A percentile compares a stretch with the other conserved stretches of the same genome.
Evolutionary conservation across 2,797 vertebrate genomes (phyloP).

Genomic region (Clarias platycephalus): DNA sequence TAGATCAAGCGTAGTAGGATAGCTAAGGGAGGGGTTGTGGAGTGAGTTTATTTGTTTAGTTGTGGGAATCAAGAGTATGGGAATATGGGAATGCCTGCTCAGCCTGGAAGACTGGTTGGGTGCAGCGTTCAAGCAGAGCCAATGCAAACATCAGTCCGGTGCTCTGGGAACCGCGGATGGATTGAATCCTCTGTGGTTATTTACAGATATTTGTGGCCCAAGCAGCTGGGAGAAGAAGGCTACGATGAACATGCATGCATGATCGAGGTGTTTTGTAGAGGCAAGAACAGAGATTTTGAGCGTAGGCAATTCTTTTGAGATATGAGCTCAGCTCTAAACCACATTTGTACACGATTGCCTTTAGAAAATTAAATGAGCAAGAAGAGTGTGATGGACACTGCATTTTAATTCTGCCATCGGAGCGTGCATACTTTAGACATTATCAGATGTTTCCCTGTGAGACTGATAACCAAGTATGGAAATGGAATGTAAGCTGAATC

Average conservation of each 20-base stretch:
- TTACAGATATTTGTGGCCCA: conserved; percentile 59
- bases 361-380: conserved; percentile 17
- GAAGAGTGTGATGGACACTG: conserved; percentile 18
- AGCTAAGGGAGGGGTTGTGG: conserved; percentile 27
- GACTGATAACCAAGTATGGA: conserved; percentile 46
- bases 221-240: conserved; percentile 49
- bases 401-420: conserved; percentile 13
- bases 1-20: conserved; percentile 7
- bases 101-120: conserved; percentile 46
- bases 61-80: conserved; percentile 58
- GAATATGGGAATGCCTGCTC: conserved; percentile 55
- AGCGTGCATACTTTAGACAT: conserved; percentile 29
- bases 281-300: conserved; percentile 24
- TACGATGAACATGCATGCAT: conserved; percentile 28
- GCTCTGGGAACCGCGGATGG: conserved; percentile 49
- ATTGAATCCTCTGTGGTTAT: conserved; percentile 47
- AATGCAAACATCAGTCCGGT: conserved; percentile 57
- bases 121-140: conserved; percentile 53
- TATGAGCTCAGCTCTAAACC: conserved; percentile 5
- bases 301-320: conserved; percentile 11
- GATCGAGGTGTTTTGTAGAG: conserved; percentile 36
- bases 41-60: conserved; percentile 31
- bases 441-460: conserved; percentile 34
- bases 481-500: conserved; percentile 43
- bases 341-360: not conserved